phyloP scores from a whole-genome alignment of 1,140 invertebrate genomes.

The Cylas formicarius region DNA sequence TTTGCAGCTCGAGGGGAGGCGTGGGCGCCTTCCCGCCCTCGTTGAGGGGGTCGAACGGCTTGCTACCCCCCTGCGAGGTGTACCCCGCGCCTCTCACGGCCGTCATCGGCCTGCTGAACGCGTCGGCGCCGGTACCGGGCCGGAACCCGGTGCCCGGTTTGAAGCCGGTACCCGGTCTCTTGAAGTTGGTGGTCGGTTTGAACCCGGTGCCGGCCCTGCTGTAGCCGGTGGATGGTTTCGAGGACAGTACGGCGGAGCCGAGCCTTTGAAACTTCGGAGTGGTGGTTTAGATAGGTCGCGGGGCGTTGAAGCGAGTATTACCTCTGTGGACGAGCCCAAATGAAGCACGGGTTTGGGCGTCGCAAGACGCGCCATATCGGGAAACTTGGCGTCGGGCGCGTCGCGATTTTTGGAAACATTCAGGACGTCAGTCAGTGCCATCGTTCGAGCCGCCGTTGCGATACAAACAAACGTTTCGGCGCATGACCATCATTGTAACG shows the following conservation, averaged over 20 bases:
- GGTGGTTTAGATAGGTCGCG: too few species aligned
- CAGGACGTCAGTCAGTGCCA: too few species aligned
- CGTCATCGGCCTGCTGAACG: slow-evolving; percentile 72
- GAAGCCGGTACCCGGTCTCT: slow-evolving; percentile 25
- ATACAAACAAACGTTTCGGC: too few species aligned
- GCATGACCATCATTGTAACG: too few species aligned
- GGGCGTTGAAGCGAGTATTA: slow-evolving; percentile 10
- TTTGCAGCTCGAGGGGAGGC: slow-evolving; percentile 57
- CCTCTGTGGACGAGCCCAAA: slow-evolving; percentile 32
- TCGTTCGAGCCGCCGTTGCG: too few species aligned
- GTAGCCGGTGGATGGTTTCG: slow-evolving; percentile 28
- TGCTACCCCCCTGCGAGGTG: slow-evolving; percentile 51
- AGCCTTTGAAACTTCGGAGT: slow-evolving; percentile 35
- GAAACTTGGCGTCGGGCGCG: too few species aligned
- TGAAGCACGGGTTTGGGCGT: slow-evolving; percentile 32
- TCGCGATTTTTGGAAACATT: too few species aligned
- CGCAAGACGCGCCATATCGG: slow-evolving; percentile 26
- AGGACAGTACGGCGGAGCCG: slow-evolving; percentile 29
- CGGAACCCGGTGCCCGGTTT: slow-evolving; percentile 32
- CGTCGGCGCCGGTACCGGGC: slow-evolving; percentile 28
- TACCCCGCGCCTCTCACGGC: slow-evolving; percentile 93
- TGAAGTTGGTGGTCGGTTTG: slow-evolving; percentile 31
- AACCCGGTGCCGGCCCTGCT: slow-evolving; percentile 31
- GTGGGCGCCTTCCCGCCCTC: slow-evolving; percentile 51
- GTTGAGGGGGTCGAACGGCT: slow-evolving; percentile 73